Conservation (phyloP, 2,797 vertebrate species). For the Lithobates sylvaticus region DNA sequence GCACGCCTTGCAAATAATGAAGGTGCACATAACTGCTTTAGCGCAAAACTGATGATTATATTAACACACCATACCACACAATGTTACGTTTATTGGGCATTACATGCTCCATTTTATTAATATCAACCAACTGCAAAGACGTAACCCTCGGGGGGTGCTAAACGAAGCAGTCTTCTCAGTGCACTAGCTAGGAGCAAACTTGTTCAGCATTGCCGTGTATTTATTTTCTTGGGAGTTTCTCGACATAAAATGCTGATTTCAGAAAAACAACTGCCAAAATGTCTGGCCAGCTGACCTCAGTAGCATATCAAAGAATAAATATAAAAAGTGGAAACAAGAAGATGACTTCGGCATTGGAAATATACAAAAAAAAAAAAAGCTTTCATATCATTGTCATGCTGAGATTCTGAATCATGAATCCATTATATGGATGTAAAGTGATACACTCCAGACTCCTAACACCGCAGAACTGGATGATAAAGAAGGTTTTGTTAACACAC, state of each 20-base stretch:
- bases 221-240: constrained; percentile 37
- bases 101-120: neutral
- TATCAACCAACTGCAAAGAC: neutral
- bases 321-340: neutral
- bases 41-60: neutral
- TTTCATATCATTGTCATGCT: neutral
- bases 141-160: neutral
- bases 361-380: neutral
- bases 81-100: neutral
- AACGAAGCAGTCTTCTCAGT: too few species aligned
- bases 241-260: constrained; percentile 51
- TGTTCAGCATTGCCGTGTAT: neutral
- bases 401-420: constrained; percentile 3
- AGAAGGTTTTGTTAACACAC: constrained; percentile 7
- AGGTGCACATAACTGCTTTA: neutral
- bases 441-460: constrained; percentile 19
- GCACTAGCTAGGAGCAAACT: neutral
- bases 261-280: constrained; percentile 51
- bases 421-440: constrained; percentile 37
- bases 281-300: constrained; percentile 45
- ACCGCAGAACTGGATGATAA: constrained; percentile 8
- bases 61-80: neutral
- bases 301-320: constrained; percentile 13
- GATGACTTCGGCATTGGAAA: neutral
- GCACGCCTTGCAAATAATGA: too few species aligned